A percentile compares a stretch with the other conserved stretches of the same genome.
Evolutionary conservation across 2,113 vertebrate genomes (phyloP).

Genomic region (Bagarius yarrelli): DNA sequence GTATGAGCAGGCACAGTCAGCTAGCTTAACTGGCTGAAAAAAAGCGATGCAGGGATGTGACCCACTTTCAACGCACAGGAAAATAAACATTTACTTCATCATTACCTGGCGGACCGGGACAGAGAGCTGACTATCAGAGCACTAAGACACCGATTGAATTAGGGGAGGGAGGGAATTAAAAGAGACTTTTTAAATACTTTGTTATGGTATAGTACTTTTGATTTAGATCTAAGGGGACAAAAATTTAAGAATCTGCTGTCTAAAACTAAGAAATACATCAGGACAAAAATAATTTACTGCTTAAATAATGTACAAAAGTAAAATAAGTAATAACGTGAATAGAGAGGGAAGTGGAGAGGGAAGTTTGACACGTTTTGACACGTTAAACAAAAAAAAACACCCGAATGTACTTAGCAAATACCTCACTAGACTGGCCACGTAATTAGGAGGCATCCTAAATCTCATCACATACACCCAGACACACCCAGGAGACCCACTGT

Average conservation of each 20-base stretch:
- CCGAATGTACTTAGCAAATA: background rate
- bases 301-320: background rate
- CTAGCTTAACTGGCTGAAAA: slow-evolving; percentile 5
- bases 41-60: slow-evolving; percentile 33
- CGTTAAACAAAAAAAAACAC: background rate
- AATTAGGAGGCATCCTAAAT: slow-evolving; percentile 33
- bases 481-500: slow-evolving; percentile 10
- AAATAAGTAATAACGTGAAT: too few relatives aligned
- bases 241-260: background rate
- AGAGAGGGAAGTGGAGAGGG: too few relatives aligned
- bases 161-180: background rate
- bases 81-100: slow-evolving; percentile 5
- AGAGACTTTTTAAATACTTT: background rate
- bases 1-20: background rate
- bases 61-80: slow-evolving; percentile 31
- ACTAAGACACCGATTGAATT: background rate
- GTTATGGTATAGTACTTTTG: background rate
- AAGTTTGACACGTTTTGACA: too few relatives aligned
- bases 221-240: background rate
- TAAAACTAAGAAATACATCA: background rate
- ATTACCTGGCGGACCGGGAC: background rate
- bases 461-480: slow-evolving; percentile 4
- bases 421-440: slow-evolving; percentile 1
- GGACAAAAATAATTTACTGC: too few relatives aligned
- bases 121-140: background rate